phyloP scores from a whole-genome alignment of 2,888 invertebrate genomes.

The Eupeodes latifasciatus region DNA sequence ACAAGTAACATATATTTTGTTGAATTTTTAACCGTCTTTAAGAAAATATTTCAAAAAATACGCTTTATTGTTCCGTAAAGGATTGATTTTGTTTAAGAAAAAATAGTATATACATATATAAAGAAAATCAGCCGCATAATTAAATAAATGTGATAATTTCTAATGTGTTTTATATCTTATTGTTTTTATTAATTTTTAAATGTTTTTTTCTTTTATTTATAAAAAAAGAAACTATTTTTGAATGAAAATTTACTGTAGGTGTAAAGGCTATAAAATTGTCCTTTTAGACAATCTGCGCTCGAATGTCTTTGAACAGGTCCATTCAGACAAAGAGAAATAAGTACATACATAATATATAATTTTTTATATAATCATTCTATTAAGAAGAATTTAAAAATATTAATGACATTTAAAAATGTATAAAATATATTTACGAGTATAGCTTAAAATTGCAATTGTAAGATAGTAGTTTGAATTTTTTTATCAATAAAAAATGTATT shows the following conservation, averaged over 20 bases:
- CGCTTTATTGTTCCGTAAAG: conserved; percentile 12
- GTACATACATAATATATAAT: conserved; percentile 58
- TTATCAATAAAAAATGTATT: conserved; percentile 62
- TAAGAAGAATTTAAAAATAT: conserved; percentile 22
- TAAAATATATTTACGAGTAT: conserved; percentile 51
- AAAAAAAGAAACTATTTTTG: conserved; percentile 66
- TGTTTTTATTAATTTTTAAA: conserved; percentile 21
- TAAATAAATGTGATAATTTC: conserved; percentile 44
- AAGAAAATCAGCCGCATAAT: conserved; percentile 29
- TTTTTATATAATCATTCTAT: conserved; percentile 61
- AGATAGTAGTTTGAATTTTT: conserved; percentile 65
- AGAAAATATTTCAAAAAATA: not conserved
- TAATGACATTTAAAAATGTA: conserved; percentile 40
- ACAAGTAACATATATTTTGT: conserved; percentile 3
- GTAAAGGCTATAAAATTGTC: conserved; percentile 59
- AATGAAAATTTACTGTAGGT: conserved; percentile 73
- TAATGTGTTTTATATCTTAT: conserved; percentile 8
- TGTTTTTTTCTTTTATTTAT: conserved; percentile 12
- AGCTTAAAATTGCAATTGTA: conserved; percentile 63
- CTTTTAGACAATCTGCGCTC: conserved; percentile 71
- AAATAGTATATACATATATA: not conserved
- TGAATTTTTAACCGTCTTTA: conserved; percentile 21
- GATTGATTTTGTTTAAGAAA: not conserved
- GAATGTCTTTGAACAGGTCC: conserved; percentile 52
- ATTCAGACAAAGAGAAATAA: conserved; percentile 49